These are phyloP conservation scores for Orchestia grillus DNA, from an alignment of 1,140 invertebrate species.

Conservation along the genomic window DNA sequence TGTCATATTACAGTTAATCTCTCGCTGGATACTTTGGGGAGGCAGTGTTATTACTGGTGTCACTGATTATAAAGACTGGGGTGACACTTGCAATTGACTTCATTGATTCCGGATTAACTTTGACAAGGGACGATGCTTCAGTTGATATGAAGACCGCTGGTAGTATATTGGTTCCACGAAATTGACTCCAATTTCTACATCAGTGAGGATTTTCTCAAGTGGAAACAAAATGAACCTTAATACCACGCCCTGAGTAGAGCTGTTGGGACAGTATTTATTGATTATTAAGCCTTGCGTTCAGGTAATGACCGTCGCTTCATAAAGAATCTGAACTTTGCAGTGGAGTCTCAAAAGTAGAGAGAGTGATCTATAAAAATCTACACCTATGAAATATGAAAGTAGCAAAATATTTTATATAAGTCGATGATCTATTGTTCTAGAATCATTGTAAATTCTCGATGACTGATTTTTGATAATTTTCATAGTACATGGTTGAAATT, in stretches of 20 bases:
- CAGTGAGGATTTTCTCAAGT: neutral
- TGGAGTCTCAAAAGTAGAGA: neutral
- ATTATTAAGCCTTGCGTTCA: neutral
- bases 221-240: neutral
- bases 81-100: neutral
- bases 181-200: neutral
- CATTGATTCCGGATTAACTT: neutral
- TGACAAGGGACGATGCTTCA: neutral
- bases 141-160: neutral
- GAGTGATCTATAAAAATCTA: neutral
- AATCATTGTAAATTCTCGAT: too few relatives aligned
- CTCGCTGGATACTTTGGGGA: neutral
- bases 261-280: neutral
- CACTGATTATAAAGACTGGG: neutral
- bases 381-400: too few relatives aligned
- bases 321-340: neutral
- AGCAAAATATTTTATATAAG: too few relatives aligned
- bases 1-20: neutral
- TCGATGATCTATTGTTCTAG: too few relatives aligned
- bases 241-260: neutral
- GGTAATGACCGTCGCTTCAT: neutral
- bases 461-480: too few relatives aligned
- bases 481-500: too few relatives aligned
- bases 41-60: neutral
- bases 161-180: neutral